A percentile compares a stretch with the other conserved stretches of the same genome.
Conservation (phyloP, 64 coral and sea anemone species). For the Actinia tenebrosa region DNA sequence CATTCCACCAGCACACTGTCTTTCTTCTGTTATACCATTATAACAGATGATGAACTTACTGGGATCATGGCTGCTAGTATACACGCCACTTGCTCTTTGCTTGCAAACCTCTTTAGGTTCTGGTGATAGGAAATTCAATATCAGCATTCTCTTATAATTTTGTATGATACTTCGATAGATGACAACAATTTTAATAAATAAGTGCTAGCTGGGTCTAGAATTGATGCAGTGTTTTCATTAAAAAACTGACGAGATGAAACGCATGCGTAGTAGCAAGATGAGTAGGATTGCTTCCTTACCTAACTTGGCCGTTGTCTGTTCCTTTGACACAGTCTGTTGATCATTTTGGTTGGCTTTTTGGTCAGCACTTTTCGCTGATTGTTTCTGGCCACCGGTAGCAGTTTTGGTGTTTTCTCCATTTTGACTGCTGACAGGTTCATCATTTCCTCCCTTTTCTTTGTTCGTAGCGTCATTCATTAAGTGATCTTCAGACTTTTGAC, state of each 20-base stretch:
- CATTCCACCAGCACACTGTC: conserved; percentile 29
- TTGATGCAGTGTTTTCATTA: too few species aligned
- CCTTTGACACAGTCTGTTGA: not conserved
- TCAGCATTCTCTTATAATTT: not conserved
- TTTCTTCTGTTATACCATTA: conserved; percentile 51
- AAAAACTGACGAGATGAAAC: not conserved
- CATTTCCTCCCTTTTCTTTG: not conserved
- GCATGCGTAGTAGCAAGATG: not conserved
- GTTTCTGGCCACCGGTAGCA: not conserved
- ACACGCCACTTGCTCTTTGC: conserved; percentile 52
- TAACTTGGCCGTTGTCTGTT: not conserved
- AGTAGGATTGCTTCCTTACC: not conserved
- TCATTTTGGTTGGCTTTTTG: not conserved
- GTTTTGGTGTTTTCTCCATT: not conserved
- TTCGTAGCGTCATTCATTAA: not conserved
- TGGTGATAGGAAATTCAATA: not conserved
- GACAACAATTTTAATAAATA: too few species aligned
- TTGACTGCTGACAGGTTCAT: not conserved
- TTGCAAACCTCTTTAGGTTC: conserved; percentile 34
- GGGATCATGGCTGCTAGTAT: conserved; percentile 27
- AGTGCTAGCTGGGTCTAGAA: too few species aligned
- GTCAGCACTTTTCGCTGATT: not conserved
- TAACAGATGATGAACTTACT: conserved; percentile 63
- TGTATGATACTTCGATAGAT: too few species aligned
- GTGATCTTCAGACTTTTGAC: not conserved